Evolutionary conservation across 2,888 invertebrate genomes (phyloP).

Genomic region (Vandiemenella viatica): DNA sequence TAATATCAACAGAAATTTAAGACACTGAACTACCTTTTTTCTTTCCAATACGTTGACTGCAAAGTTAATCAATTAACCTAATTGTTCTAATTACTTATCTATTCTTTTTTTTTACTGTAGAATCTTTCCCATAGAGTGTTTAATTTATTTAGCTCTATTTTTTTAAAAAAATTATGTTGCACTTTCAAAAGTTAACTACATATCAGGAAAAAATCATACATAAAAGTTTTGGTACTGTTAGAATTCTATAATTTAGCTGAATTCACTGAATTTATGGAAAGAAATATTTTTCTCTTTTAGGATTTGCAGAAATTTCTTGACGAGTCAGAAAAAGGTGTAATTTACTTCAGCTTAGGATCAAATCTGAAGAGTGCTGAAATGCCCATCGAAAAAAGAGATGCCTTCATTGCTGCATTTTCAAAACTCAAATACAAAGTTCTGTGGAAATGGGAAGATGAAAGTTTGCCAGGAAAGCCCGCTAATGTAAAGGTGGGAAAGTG

Average conservation of each 20-base stretch:
- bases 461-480: constrained; percentile 18
- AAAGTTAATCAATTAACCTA: too few species aligned
- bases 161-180: too few species aligned
- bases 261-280: not conserved
- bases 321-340: constrained; percentile 18
- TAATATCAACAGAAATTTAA: too few species aligned
- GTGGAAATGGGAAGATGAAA: constrained; percentile 22
- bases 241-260: too few species aligned
- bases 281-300: constrained; percentile 17
- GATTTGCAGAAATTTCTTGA: constrained; percentile 19
- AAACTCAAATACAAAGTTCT: constrained; percentile 21
- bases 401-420: constrained; percentile 20
- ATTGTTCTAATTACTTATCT: too few species aligned
- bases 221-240: too few species aligned
- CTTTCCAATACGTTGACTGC: too few species aligned
- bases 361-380: constrained; percentile 17
- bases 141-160: too few species aligned
- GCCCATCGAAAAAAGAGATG: constrained; percentile 16
- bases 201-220: too few species aligned
- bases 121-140: too few species aligned
- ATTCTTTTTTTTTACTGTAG: too few species aligned
- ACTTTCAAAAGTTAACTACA: not conserved
- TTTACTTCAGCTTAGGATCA: constrained; percentile 22
- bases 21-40: too few species aligned
- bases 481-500: constrained; percentile 23